These are phyloP conservation scores for Ametastegia equiseti DNA, from an alignment of 2,888 invertebrate genomes.

Conservation along the genomic window DNA sequence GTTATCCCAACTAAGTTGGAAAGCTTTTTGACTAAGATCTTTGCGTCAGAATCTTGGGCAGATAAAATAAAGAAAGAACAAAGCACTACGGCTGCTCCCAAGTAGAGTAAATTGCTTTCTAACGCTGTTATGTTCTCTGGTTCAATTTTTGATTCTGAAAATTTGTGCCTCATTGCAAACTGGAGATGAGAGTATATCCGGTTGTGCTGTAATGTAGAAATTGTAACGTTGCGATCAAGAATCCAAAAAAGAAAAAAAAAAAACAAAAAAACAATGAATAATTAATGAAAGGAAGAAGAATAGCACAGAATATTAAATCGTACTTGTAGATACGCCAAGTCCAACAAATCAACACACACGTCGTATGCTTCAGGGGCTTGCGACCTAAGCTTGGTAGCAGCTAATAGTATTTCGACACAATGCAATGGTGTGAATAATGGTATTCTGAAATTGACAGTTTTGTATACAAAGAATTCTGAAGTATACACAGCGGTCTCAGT, in stretches of 20 bases:
- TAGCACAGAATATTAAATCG: not conserved
- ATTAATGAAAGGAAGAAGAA: not conserved
- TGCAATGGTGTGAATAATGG: constrained; percentile 60
- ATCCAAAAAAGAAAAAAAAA: not conserved
- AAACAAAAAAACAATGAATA: too few species aligned
- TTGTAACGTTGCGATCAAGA: not conserved
- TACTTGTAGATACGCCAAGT: constrained; percentile 66
- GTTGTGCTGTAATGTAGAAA: constrained; percentile 54
- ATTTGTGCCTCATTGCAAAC: constrained; percentile 50
- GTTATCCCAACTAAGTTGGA: constrained; percentile 57
- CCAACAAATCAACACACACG: constrained; percentile 58
- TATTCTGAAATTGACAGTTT: constrained; percentile 62
- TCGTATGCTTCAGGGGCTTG: constrained; percentile 54
- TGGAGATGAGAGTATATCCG: constrained; percentile 56
- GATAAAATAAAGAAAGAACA: constrained; percentile 57
- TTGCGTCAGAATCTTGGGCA: constrained; percentile 41
- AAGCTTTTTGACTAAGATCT: constrained; percentile 53
- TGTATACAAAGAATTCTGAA: constrained; percentile 66
- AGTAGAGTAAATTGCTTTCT: constrained; percentile 60
- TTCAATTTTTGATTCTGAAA: constrained; percentile 51
- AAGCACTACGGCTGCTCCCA: constrained; percentile 61
- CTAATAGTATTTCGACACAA: constrained; percentile 62
- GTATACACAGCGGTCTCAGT: constrained; percentile 56
- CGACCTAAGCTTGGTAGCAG: constrained; percentile 54
- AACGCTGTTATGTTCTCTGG: constrained; percentile 55